Conservation (phyloP, 2,888 invertebrate genomes). For the Mongoloraphidia duomilia region DNA sequence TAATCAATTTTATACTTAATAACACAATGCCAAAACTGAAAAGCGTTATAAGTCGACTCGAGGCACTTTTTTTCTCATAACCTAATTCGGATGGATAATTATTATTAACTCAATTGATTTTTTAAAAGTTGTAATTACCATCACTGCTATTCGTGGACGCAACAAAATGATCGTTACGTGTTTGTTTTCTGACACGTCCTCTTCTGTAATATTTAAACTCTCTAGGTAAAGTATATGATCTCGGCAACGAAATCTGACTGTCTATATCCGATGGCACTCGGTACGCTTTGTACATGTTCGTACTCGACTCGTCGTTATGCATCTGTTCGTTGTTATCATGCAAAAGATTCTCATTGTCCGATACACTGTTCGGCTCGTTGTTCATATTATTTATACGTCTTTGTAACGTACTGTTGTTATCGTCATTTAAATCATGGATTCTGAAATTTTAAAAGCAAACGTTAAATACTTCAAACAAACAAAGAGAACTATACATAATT, state of each 20-base stretch:
- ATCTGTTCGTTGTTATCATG: slow-evolving; percentile 9
- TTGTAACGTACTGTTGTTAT: slow-evolving; percentile 3
- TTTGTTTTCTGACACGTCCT: slow-evolving; percentile 36
- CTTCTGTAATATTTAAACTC: slow-evolving; percentile 71
- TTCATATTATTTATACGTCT: neutral
- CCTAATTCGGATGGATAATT: too few species aligned
- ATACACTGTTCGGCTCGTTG: slow-evolving; percentile 15
- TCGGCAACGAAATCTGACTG: slow-evolving; percentile 65
- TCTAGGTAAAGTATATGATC: slow-evolving; percentile 71
- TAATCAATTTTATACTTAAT: neutral
- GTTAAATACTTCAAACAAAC: too few species aligned
- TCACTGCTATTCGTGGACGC: slow-evolving; percentile 78
- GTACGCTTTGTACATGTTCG: slow-evolving; percentile 30
- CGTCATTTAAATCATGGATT: neutral
- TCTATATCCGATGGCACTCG: slow-evolving; percentile 57
- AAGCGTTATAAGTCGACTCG: too few species aligned
- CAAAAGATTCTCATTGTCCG: slow-evolving; percentile 10
- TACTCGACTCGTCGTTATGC: slow-evolving; percentile 14
- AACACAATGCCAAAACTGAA: too few species aligned
- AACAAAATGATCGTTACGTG: slow-evolving; percentile 51
- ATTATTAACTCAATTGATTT: neutral
- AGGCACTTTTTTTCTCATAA: too few species aligned
- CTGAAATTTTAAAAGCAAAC: too few species aligned
- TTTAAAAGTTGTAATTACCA: slow-evolving; percentile 34
- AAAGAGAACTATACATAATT: too few species aligned